Conservation (phyloP, 2,797 vertebrate species). For the Euphonia xanthogaster region DNA sequence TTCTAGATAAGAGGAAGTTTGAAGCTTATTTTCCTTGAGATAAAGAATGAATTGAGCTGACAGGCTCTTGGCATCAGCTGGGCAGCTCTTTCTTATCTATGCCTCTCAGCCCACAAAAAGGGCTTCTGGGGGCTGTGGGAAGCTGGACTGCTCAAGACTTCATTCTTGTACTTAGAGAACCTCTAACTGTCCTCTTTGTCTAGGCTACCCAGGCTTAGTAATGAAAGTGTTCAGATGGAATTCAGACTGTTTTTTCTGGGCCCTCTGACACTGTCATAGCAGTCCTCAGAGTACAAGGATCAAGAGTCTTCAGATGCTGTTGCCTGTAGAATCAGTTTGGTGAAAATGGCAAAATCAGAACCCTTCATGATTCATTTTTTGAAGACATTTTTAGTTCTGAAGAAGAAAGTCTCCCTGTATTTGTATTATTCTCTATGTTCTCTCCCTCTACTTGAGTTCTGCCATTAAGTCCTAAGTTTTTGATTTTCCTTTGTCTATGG, state of each 20-base stretch:
- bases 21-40: constrained; percentile 42
- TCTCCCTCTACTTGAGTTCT: background rate
- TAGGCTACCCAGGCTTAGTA: background rate
- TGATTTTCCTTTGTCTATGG: background rate
- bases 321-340: background rate
- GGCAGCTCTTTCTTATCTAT: background rate
- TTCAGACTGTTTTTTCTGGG: background rate
- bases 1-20: constrained; percentile 13
- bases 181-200: background rate
- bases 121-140: background rate
- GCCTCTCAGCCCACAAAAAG: background rate
- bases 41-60: constrained; percentile 22
- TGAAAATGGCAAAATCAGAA: background rate
- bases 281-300: background rate
- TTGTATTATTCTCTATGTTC: background rate
- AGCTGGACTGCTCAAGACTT: background rate
- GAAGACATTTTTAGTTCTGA: background rate
- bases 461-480: background rate
- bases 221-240: background rate
- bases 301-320: accelerated
- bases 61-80: background rate
- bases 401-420: background rate
- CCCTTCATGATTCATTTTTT: background rate
- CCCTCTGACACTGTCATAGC: background rate
- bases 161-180: background rate